Conservation (phyloP, 2,113 vertebrate genomes). For the Drymodes brunneopygia region DNA sequence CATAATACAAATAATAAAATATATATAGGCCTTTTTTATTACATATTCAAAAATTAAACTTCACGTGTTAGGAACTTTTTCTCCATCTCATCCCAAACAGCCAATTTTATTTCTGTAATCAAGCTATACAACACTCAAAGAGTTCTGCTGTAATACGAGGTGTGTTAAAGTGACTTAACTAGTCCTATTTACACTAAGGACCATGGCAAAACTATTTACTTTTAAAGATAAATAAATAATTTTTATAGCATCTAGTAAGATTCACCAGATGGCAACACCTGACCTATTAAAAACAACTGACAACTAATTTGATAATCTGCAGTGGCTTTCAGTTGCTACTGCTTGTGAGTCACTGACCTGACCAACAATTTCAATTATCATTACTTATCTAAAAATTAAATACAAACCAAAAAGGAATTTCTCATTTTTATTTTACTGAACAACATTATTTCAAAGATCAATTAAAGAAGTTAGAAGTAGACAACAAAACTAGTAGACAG, state of each 20-base stretch:
- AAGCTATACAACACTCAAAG: background rate
- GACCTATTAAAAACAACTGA: background rate
- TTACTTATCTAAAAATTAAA: background rate
- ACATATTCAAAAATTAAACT: background rate
- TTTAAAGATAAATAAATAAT: background rate
- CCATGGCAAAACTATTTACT: background rate
- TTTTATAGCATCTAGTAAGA: background rate
- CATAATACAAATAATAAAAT: background rate
- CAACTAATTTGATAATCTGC: background rate
- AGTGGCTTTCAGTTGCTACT: background rate
- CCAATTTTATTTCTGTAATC: background rate
- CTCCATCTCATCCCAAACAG: background rate
- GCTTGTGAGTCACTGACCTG: background rate
- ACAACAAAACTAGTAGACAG: background rate
- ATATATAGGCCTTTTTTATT: background rate
- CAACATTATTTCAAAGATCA: background rate
- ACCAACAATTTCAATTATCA: background rate
- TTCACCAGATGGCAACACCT: background rate
- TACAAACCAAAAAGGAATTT: background rate
- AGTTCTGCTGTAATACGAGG: background rate
- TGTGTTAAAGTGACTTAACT: background rate
- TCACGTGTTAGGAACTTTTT: background rate
- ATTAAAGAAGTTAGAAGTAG: background rate
- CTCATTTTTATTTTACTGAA: background rate
- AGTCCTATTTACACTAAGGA: background rate